A percentile compares a stretch with the other conserved stretches of the same genome.
Conservation (phyloP, 2,888 invertebrate species). For the Eumerus sabulonum region DNA sequence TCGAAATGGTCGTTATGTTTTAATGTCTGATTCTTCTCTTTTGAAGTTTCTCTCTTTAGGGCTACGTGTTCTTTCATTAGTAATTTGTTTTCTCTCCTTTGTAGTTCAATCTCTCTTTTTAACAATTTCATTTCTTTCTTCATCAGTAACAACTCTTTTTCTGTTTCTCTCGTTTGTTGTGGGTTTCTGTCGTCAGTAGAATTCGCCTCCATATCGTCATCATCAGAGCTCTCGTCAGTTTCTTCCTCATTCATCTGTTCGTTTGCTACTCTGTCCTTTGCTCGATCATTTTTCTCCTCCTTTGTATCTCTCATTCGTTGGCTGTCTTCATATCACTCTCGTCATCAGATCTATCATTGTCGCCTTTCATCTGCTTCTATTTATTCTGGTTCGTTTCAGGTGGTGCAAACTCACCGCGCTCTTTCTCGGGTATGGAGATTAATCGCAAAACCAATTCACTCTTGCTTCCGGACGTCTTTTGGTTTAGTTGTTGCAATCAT, state of each 20-base stretch:
- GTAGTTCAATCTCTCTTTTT: constrained; percentile 18
- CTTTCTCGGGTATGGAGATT: constrained; percentile 20
- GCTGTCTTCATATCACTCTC: background rate
- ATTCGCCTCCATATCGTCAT: constrained; percentile 16
- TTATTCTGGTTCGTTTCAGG: background rate
- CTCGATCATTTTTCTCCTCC: constrained; percentile 4
- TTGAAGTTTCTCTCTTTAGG: background rate
- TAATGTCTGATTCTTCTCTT: background rate
- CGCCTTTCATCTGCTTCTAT: constrained; percentile 2
- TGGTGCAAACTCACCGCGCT: constrained; percentile 24
- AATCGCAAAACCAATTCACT: constrained; percentile 36
- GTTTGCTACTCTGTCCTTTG: constrained; percentile 20
- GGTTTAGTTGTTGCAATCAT: constrained; percentile 16
- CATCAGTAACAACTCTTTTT: constrained; percentile 18
- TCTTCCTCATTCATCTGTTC: constrained; percentile 26
- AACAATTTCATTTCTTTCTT: constrained; percentile 12
- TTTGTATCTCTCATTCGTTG: constrained; percentile 1
- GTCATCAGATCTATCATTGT: constrained; percentile 9
- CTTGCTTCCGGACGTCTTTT: constrained; percentile 33
- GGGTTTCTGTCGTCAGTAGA: background rate
- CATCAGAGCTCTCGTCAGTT: constrained; percentile 1
- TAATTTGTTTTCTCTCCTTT: constrained; percentile 25
- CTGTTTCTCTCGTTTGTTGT: constrained; percentile 7
- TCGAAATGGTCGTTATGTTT: background rate
- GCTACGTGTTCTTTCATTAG: constrained; percentile 2